These are phyloP conservation scores for Gerris buenoi DNA, from an alignment of 1,140 invertebrate species.

Conservation along the genomic window DNA sequence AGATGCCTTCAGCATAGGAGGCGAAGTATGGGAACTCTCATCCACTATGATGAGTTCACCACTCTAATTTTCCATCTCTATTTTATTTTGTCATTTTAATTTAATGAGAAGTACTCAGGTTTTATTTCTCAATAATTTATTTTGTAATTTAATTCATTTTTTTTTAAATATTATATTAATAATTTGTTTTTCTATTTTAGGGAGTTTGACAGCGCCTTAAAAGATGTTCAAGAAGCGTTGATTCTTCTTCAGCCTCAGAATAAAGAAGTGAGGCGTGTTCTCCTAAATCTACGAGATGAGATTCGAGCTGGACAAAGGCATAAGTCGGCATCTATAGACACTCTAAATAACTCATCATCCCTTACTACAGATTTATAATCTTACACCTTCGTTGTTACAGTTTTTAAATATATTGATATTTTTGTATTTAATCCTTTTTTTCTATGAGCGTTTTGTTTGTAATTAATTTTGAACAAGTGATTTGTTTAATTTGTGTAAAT, in stretches of 20 bases:
- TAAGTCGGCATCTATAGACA: constrained; percentile 32
- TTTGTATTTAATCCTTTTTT: not conserved
- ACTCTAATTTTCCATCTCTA: no score
- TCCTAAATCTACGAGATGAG: constrained; percentile 47
- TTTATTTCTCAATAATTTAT: no score
- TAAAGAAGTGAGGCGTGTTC: constrained; percentile 46
- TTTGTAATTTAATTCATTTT: not conserved
- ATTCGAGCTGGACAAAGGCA: constrained; percentile 32
- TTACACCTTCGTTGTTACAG: not conserved
- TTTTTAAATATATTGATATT: not conserved
- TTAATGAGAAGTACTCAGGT: no score
- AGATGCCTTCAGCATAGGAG: no score
- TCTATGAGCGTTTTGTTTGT: no score
- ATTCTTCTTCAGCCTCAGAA: constrained; percentile 46
- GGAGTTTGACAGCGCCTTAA: constrained; percentile 41
- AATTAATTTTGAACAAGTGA: no score
- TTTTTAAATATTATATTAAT: not conserved
- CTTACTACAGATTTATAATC: constrained; percentile 7
- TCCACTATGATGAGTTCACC: no score
- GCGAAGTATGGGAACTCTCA: no score
- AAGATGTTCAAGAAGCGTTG: constrained; percentile 51
- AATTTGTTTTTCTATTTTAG: constrained; percentile 25
- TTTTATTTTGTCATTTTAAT: no score
- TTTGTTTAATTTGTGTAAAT: no score
- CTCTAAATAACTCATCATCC: constrained; percentile 34